Evolutionary conservation across 2,888 invertebrate species (phyloP).

Genomic region (Megamerina dolium): DNA sequence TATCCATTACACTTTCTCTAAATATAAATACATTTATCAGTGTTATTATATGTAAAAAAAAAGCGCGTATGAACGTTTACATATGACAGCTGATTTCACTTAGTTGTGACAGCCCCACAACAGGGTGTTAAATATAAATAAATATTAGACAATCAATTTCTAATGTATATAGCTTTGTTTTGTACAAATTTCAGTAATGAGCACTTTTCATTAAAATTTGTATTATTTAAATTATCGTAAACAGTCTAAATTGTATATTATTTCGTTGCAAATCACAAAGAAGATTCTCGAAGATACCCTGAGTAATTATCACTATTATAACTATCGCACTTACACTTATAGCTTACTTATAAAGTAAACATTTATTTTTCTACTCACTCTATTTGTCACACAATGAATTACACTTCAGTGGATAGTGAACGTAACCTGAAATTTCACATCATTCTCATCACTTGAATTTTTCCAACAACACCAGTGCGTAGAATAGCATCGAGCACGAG

Average conservation of each 20-base stretch:
- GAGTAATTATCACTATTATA: neutral
- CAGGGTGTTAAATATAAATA: slow-evolving; percentile 3
- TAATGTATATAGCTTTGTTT: too few relatives aligned
- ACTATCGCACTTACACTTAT: neutral
- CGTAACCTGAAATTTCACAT: slow-evolving; percentile 35
- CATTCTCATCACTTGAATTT: slow-evolving; percentile 26
- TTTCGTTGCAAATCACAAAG: too few relatives aligned
- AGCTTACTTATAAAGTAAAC: slow-evolving; percentile 1
- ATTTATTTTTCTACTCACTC: slow-evolving; percentile 4
- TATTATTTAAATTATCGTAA: too few relatives aligned
- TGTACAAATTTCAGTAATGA: too few relatives aligned
- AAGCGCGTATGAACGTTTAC: slow-evolving; percentile 21
- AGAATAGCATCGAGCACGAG: slow-evolving; percentile 35
- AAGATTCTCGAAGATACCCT: slow-evolving; percentile 31
- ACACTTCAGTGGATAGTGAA: slow-evolving; percentile 22
- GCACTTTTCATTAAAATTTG: too few relatives aligned
- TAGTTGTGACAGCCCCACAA: neutral
- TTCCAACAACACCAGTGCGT: slow-evolving; percentile 16
- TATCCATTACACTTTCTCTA: slow-evolving; percentile 50
- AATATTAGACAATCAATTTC: too few relatives aligned
- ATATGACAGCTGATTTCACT: slow-evolving; percentile 19
- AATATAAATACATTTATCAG: neutral
- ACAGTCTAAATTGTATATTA: too few relatives aligned
- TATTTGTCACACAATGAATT: slow-evolving; percentile 9
- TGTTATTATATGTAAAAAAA: neutral